A percentile compares a stretch with the other conserved stretches of the same genome.
Evolutionary conservation across 2,797 vertebrate species (phyloP).

Genomic region (Notolepis coatsorum): DNA sequence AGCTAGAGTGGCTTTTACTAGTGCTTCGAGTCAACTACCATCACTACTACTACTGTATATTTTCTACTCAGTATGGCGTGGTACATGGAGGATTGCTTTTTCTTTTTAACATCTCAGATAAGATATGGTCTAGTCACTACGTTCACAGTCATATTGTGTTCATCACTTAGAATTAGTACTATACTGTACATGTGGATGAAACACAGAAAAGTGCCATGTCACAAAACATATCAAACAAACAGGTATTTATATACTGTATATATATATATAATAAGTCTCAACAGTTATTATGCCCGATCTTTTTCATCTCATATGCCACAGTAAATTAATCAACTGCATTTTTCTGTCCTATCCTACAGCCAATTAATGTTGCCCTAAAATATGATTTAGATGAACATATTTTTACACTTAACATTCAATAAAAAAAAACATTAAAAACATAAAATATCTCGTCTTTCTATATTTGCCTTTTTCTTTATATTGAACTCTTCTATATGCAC

Average conservation of each 20-base stretch:
- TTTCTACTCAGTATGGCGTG: constrained; percentile 43
- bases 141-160: constrained; percentile 44
- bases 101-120: constrained; percentile 6
- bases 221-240: constrained; percentile 4
- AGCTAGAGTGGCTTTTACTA: constrained; percentile 22
- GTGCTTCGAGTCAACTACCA: constrained; percentile 70
- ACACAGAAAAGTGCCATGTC: constrained; percentile 14
- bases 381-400: not conserved
- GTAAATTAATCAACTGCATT: not conserved
- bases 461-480: not conserved
- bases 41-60: constrained; percentile 58
- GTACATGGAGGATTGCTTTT: constrained; percentile 37
- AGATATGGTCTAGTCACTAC: no score
- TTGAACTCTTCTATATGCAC: no score
- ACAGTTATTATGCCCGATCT: no score
- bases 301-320: no score
- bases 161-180: constrained; percentile 17
- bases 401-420: no score
- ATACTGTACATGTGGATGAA: not conserved
- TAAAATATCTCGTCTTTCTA: constrained; percentile 11
- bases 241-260: no score
- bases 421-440: constrained; percentile 10
- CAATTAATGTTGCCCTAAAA: not conserved
- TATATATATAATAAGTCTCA: no score
- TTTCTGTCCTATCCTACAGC: not conserved